Evolutionary conservation across 2,797 vertebrate species (phyloP), one percentile per base, ranked within the genome.

Genomic region (Leptodactylus fallax): DNA sequence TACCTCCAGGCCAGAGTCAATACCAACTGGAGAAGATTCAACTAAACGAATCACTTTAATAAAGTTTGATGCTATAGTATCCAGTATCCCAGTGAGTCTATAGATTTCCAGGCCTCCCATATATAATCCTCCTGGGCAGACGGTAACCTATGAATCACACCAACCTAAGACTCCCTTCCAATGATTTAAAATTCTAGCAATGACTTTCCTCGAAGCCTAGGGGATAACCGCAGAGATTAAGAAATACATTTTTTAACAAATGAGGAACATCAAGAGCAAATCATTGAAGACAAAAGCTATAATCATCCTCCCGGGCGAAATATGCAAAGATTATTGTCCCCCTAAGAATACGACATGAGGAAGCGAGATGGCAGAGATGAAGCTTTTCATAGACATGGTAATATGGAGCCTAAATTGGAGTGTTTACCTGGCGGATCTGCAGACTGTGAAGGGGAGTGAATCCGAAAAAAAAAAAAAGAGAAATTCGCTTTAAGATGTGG

Each of bases 161-260:
- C 58, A 69, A 55, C 17, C 47, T 36, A 9, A 67, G 61, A 86
- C 85, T 79, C 74, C 84, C 69, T 61, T 85, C 17, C 60, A 79
- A 79, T 79, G 61, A 86, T 79, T 65, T 86, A 65, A 65, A 79
- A 86, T 86, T 86, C 85, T 69, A 79, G 76, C 21, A 79, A 27
- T 67, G 76, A 79, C 74, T 79, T 67, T 79, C 8, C 60, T 45
- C 23, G 45, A 79, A 86, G 56, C 85, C 85, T 67, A 47, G 25
- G 76, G 84, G 84, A 72, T 85, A 27, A 51, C 72, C 74, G 13
- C n/a, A 53, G 51, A 79, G 85, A 86, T 86, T 86, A 86, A 58
- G 61, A 86, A 86, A 86, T 86, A 86, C 76, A 86, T 67, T 79
- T 86, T 72, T 80, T 69, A 79, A 86, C 85, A 86, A 86, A 86